phyloP scores from a whole-genome alignment of 2,888 invertebrate species.

The Ectemnius lituratus region DNA sequence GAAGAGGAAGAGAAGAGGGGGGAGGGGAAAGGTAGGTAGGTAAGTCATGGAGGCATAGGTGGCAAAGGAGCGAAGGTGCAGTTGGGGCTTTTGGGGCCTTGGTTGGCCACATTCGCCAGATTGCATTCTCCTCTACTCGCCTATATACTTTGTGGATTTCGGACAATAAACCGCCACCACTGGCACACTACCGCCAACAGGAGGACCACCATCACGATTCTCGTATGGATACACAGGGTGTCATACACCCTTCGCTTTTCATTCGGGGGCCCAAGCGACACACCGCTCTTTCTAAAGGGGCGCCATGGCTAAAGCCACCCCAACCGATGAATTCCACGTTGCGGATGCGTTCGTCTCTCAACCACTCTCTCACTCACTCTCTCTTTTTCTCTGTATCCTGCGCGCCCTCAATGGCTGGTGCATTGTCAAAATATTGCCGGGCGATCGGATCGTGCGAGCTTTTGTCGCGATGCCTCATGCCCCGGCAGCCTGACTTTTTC shows the following conservation, averaged over 20 bases:
- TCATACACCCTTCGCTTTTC: slow-evolving; percentile 42
- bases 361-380: slow-evolving; percentile 26
- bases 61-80: slow-evolving; percentile 41
- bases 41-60: slow-evolving; percentile 21
- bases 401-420: slow-evolving; percentile 66
- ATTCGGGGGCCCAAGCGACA: slow-evolving; percentile 52
- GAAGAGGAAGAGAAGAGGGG: too few relatives aligned
- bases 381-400: background rate
- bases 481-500: slow-evolving; percentile 67
- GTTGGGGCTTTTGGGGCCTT: slow-evolving; percentile 37
- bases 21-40: slow-evolving; percentile 13
- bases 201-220: slow-evolving; percentile 27
- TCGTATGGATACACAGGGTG: slow-evolving; percentile 20
- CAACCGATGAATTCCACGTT: slow-evolving; percentile 54
- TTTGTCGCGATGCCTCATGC: slow-evolving; percentile 66
- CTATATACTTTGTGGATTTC: slow-evolving; percentile 74
- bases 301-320: slow-evolving; percentile 43
- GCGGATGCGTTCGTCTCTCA: slow-evolving; percentile 44
- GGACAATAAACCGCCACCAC: slow-evolving; percentile 65
- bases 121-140: slow-evolving; percentile 59
- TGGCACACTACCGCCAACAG: slow-evolving; percentile 6
- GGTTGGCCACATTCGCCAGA: slow-evolving; percentile 69
- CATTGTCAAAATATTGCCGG: slow-evolving; percentile 77
- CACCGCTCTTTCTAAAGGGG: slow-evolving; percentile 51
- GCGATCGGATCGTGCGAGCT: slow-evolving; percentile 68